Conservation (phyloP, 2,113 vertebrate species). For the Dipodomys merriami region DNA sequence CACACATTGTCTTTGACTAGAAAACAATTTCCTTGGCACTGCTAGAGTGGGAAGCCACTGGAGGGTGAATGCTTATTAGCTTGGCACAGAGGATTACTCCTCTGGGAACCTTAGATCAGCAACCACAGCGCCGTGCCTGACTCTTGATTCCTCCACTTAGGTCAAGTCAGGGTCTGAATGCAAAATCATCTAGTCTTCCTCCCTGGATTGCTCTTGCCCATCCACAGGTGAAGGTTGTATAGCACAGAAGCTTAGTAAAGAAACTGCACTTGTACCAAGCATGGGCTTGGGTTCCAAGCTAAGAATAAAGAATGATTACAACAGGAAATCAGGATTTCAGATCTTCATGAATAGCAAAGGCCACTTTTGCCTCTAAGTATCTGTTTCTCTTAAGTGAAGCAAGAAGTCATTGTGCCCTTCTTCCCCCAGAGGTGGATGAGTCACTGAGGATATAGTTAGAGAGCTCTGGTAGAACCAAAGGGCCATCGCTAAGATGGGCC, state of each 20-base stretch:
- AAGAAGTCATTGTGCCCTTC: neutral
- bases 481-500: neutral
- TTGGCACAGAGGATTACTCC: neutral
- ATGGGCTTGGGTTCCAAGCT: slow-evolving; percentile 47
- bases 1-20: neutral
- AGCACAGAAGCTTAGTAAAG: slow-evolving; percentile 3
- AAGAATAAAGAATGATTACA: slow-evolving; percentile 39
- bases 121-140: neutral
- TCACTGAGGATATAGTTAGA: neutral
- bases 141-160: neutral
- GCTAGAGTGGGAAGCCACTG: neutral
- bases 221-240: neutral
- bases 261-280: neutral
- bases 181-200: neutral
- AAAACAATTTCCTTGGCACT: neutral
- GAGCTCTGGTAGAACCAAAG: neutral
- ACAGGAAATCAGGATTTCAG: slow-evolving; percentile 51
- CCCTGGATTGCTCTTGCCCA: neutral
- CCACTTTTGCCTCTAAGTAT: neutral
- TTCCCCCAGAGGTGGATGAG: slow-evolving; percentile 29
- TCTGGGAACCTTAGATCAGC: neutral
- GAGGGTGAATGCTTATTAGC: neutral
- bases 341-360: slow-evolving; percentile 39
- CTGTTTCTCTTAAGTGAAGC: neutral
- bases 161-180: neutral